These are phyloP conservation scores for Phalera bucephala DNA, from an alignment of 2,888 invertebrate species.

Conservation along the genomic window DNA sequence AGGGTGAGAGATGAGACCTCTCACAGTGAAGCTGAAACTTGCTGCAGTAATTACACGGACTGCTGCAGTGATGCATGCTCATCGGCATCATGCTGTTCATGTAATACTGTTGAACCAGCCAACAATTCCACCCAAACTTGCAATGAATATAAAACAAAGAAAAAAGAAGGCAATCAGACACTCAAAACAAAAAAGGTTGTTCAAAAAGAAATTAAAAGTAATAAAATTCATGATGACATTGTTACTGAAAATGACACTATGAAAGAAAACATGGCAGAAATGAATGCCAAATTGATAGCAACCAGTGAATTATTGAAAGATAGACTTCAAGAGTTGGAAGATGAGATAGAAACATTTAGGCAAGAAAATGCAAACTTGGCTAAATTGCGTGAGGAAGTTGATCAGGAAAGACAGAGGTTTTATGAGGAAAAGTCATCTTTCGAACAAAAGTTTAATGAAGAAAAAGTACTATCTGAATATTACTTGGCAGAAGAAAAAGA, in stretches of 20 bases:
- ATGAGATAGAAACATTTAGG: constrained; percentile 82
- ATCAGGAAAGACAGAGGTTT: constrained; percentile 84
- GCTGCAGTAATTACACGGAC: constrained; percentile 59
- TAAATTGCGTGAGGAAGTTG: constrained; percentile 84
- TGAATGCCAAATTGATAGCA: constrained; percentile 74
- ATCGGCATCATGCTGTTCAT: constrained; percentile 67
- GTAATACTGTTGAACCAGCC: constrained; percentile 56
- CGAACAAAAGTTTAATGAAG: constrained; percentile 85
- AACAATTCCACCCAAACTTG: constrained; percentile 15
- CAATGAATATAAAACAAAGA: constrained; percentile 25
- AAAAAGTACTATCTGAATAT: constrained; percentile 85
- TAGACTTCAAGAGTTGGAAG: constrained; percentile 86
- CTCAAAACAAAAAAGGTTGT: constrained; percentile 23
- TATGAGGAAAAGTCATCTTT: constrained; percentile 83
- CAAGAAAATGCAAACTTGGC: constrained; percentile 74
- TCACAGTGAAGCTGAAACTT: constrained; percentile 55
- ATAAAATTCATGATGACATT: constrained; percentile 48
- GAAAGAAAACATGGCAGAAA: constrained; percentile 68
- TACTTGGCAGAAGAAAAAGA: constrained; percentile 87
- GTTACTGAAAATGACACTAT: constrained; percentile 51
- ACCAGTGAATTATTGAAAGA: constrained; percentile 84
- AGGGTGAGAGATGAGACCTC: constrained; percentile 38
- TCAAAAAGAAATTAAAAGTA: constrained; percentile 39
- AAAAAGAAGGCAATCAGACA: constrained; percentile 26
- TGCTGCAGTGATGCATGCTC: constrained; percentile 60